Evolutionary conservation across 2,113 vertebrate genomes (phyloP).

Genomic region (Corythornis madagascariensis): DNA sequence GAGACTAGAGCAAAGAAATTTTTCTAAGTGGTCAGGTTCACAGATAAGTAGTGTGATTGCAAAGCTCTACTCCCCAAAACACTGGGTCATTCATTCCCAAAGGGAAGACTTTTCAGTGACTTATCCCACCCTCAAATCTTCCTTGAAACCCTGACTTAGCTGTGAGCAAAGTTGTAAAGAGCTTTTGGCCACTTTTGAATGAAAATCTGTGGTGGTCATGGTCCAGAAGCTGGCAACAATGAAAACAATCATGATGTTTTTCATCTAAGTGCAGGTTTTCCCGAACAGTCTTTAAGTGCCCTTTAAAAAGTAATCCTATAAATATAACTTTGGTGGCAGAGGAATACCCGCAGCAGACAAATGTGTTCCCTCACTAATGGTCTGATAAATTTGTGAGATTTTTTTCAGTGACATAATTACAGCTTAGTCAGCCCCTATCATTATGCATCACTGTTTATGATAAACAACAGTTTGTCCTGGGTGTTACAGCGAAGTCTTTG

Average conservation of each 20-base stretch:
- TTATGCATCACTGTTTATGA: constrained; percentile 37
- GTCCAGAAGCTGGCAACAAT: constrained; percentile 30
- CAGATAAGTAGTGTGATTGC: background rate
- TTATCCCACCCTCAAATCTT: constrained; percentile 18
- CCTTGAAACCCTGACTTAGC: constrained; percentile 16
- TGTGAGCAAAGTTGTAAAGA: constrained; percentile 14
- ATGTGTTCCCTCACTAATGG: constrained; percentile 17
- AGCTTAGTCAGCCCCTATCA: constrained; percentile 28
- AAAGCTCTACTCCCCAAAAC: background rate
- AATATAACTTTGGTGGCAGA: constrained; percentile 57
- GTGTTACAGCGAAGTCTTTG: constrained; percentile 38
- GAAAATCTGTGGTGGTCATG: constrained; percentile 41
- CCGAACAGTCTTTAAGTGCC: constrained; percentile 14
- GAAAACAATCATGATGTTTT: constrained; percentile 29
- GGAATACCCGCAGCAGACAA: constrained; percentile 38
- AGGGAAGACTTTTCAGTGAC: constrained; percentile 10
- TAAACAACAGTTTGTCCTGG: constrained; percentile 26
- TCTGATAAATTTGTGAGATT: constrained; percentile 45
- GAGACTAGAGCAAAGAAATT: background rate
- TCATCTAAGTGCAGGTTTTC: constrained; percentile 46
- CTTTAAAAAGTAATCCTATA: constrained; percentile 53
- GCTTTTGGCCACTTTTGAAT: constrained; percentile 33
- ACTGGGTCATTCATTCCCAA: constrained; percentile 38
- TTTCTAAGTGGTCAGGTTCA: background rate
- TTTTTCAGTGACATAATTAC: constrained; percentile 55